Conservation (phyloP, 1,140 invertebrate genomes). For the Neodiprion virginianus region DNA sequence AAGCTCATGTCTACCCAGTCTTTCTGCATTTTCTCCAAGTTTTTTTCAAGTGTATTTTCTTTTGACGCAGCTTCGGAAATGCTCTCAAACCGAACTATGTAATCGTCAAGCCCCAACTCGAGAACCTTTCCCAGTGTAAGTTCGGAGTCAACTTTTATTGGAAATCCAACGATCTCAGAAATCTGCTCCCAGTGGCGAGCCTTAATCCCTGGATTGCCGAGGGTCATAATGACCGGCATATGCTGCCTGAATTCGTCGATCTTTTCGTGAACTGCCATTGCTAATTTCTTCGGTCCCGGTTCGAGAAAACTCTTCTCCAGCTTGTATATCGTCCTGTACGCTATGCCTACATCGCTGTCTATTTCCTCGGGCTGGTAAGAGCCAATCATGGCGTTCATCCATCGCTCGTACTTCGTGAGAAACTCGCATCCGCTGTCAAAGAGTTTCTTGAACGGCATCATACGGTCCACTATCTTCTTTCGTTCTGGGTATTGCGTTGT, state of each 20-base stretch:
- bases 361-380: slow-evolving; percentile 88
- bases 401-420: slow-evolving; percentile 79
- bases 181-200: slow-evolving; percentile 93
- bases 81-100: slow-evolving; percentile 85
- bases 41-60: slow-evolving; percentile 90
- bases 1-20: slow-evolving; percentile 91
- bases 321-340: slow-evolving; percentile 82
- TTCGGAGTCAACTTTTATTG: slow-evolving; percentile 84
- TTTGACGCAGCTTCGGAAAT: slow-evolving; percentile 95
- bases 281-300: slow-evolving; percentile 69
- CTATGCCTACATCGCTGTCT: slow-evolving; percentile 81
- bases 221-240: slow-evolving; percentile 86
- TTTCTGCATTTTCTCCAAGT: slow-evolving; percentile 86
- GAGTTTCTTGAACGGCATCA: slow-evolving; percentile 84
- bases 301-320: slow-evolving; percentile 85
- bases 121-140: slow-evolving; percentile 86
- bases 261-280: slow-evolving; percentile 70
- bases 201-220: slow-evolving; percentile 94
- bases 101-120: slow-evolving; percentile 86
- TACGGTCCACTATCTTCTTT: slow-evolving; percentile 73
- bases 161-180: slow-evolving; percentile 90
- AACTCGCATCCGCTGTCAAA: slow-evolving; percentile 89
- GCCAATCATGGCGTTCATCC: slow-evolving; percentile 83
- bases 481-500: slow-evolving; percentile 87
- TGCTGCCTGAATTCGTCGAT: slow-evolving; percentile 90